These are phyloP conservation scores for Cheirogaleus major DNA, from an alignment of 2,797 vertebrate species.

Conservation along the genomic window DNA sequence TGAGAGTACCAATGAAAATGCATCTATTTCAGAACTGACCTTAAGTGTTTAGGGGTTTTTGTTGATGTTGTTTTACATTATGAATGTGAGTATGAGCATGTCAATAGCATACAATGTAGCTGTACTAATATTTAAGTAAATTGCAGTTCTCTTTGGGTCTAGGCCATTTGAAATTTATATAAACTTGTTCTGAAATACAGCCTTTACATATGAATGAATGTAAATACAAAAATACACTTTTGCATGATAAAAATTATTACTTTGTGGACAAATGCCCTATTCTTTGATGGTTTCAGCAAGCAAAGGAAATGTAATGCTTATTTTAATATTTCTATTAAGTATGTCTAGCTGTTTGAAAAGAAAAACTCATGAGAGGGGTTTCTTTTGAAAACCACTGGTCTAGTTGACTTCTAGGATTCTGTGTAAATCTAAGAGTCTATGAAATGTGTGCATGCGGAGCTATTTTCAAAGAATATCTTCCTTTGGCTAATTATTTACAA, in stretches of 20 bases:
- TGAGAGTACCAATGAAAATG: slow-evolving; percentile 62
- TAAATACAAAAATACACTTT: slow-evolving; percentile 47
- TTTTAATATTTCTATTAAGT: slow-evolving; percentile 73
- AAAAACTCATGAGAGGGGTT: not conserved
- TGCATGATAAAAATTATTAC: slow-evolving; percentile 58
- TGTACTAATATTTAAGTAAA: slow-evolving; percentile 64
- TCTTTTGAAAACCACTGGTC: not conserved
- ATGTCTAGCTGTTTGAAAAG: not conserved
- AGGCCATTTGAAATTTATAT: slow-evolving; percentile 65
- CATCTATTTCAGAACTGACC: slow-evolving; percentile 67
- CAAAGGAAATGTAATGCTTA: slow-evolving; percentile 56
- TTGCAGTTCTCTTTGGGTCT: slow-evolving; percentile 65
- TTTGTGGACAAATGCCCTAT: slow-evolving; percentile 59
- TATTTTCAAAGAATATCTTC: not conserved
- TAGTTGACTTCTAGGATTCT: not conserved
- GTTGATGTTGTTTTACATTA: not conserved
- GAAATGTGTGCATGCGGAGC: not conserved
- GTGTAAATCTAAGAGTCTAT: not conserved
- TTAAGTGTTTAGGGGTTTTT: slow-evolving; percentile 56
- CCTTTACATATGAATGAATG: slow-evolving; percentile 54
- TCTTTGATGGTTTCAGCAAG: slow-evolving; percentile 12
- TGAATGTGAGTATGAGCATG: slow-evolving; percentile 82
- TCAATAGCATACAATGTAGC: slow-evolving; percentile 42
- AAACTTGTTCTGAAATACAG: slow-evolving; percentile 66
- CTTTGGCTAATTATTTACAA: not conserved